These are phyloP conservation scores for Spheniscus mendiculus DNA, from an alignment of 2,113 vertebrate species.

Conservation along the genomic window DNA sequence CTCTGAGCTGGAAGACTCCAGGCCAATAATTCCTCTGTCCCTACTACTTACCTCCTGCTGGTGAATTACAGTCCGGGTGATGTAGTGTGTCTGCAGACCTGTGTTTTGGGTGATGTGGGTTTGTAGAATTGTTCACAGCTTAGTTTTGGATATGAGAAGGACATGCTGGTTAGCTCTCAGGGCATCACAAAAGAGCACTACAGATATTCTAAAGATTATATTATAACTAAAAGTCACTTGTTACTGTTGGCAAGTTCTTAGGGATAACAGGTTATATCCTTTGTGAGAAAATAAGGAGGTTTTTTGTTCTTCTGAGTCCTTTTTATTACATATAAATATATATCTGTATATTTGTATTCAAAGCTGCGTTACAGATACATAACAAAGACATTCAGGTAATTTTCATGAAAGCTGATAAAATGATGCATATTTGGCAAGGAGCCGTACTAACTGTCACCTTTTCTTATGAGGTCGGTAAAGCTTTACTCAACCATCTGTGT, in stretches of 20 bases:
- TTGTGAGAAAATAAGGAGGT: background rate
- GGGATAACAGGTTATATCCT: background rate
- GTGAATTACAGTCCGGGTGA: background rate
- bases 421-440: background rate
- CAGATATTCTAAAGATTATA: background rate
- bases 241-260: background rate
- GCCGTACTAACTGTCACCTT: background rate
- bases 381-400: background rate
- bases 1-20: background rate
- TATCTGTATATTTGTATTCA: background rate
- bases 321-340: background rate
- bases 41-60: background rate
- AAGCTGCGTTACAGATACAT: background rate
- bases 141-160: background rate
- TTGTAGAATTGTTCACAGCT: background rate
- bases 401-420: background rate
- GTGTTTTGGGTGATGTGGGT: background rate
- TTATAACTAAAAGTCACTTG: background rate
- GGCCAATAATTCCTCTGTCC: background rate
- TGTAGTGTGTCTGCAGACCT: background rate
- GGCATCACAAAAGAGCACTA: background rate
- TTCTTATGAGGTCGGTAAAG: background rate
- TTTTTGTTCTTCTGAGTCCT: background rate
- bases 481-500: background rate
- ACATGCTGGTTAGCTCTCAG: background rate